Evolutionary conservation across 2,797 vertebrate species (phyloP), one percentile per base, ranked within the genome.

Genomic region (Fringilla coelebs): DNA sequence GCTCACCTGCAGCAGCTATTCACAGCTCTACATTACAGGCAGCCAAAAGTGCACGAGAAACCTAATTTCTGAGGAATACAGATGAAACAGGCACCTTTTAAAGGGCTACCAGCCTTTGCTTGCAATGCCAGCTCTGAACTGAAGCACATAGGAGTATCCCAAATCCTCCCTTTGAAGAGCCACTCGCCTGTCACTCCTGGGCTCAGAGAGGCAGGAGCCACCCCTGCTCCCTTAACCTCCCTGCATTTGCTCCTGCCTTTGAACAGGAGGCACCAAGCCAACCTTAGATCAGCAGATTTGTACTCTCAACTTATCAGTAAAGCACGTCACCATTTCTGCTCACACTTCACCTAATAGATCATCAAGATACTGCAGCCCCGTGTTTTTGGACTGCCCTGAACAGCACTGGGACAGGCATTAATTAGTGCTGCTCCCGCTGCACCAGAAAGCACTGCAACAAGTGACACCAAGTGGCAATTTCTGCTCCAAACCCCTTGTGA

Each of bases 321-420:
- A 85, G 57, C 15, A 4, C 0, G 0, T 43, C n/a, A 31, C n/a
- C 3, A 0, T 43, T 61, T 66, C 21, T 65, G 54, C 61, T 89
- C 58, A 29, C 1, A 2, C 15, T 62, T 78, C 36, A 71, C 57
- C 48, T 28, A 40, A 28, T 10, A 80, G n/a, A 54, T 43, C 57
- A 66, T 6, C 7, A 9, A 16, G 31, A 62, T 17, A 49, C 15
- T 48, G 31, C 72, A 41, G 70, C 4, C 21, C 40, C 20, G 0
- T 26, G 40, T 2, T 75, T 91, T 49, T 4, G 9, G 43, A 7
- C 26, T 36, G 75, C 54, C 61, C 45, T 25, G 34, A 77, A 36
- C 57, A 60, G 28, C 9, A 4, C 67, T 34, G 52, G 45, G 36
- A 20, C 26, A 19, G 22, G 15, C 18, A 61, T 5, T 11, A 52